Base-by-base conservation (phyloP, 2,113 vertebrate genomes). In the Myanophis thanlyinensis region DNA sequence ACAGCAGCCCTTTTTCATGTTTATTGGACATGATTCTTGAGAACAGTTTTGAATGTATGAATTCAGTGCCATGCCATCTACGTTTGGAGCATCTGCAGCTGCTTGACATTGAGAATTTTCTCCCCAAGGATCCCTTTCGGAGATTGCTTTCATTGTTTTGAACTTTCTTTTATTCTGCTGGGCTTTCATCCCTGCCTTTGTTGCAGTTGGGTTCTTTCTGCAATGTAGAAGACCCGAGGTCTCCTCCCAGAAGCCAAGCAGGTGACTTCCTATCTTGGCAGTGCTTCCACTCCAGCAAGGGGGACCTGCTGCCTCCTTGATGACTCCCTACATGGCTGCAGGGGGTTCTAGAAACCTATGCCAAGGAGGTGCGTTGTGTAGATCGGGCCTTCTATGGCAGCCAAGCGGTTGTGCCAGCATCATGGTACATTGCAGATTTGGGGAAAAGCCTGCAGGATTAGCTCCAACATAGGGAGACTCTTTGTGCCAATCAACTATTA, bases 401-500 rank as follows among this genome's bases (percentile, higher is more conserved):
- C 94, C 91, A 94, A 94, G 91, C 91, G 95, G 92, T 91, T 91
- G 1, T 91, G 51, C 3, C 93, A 92, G 94, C 93, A 87, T 80
- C 0, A 0, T 87, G 91, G 89, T 93, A 44, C 92, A 30, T 52
- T 52, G 89, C 95, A 87, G 95, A 93, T 94, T 80, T 90, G 94
- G 94, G 94, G 89, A 90, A 88, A 88, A 96, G 95, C 95, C 95
- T 94, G 93, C 94, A 95, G 93, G 93, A 95, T 95, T 93, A 95
- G 95, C 88, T 90, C 89, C 92, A 89, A 47, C 93, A 84, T 94
- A 93, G 73, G 92, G 93, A 80, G 35, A 44, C 90, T 1, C 3
- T 94, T 93, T 93, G 96, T 97, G 97, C 97, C 94, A 96, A 96
- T 94, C 56, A 9, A 84, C 4, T 92, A 96, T 20, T 94, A 35